Evolutionary conservation across 2,113 vertebrate genomes (phyloP).

Genomic region (Petromus typicus): DNA sequence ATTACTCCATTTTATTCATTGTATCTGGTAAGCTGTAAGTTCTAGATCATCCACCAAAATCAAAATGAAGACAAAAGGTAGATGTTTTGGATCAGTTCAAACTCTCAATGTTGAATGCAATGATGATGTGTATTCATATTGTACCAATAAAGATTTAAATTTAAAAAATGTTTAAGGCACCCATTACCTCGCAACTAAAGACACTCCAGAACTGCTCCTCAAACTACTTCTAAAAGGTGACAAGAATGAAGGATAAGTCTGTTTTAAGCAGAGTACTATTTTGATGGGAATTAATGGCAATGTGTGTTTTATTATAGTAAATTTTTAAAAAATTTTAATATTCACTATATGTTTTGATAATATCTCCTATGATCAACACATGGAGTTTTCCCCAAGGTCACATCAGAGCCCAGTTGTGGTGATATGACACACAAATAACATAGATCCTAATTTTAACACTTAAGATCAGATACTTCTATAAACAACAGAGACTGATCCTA

Average conservation of each 20-base stretch:
- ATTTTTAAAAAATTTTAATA: not conserved
- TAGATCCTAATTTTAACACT: not conserved
- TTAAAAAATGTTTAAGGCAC: too few species aligned
- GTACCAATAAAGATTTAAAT: too few species aligned
- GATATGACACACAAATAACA: not conserved
- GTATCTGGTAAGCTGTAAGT: not conserved
- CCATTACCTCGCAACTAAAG: not conserved
- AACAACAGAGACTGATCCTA: rapidly evolving
- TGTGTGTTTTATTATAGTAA: not conserved
- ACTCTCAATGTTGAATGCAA: too few species aligned
- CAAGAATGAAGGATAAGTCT: not conserved
- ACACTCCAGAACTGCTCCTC: not conserved
- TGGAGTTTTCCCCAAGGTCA: not conserved
- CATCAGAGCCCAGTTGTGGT: not conserved
- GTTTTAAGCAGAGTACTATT: not conserved
- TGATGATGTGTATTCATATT: too few species aligned
- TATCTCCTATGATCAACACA: not conserved
- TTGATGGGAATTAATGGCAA: not conserved
- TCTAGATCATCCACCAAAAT: not conserved
- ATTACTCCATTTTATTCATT: not conserved
- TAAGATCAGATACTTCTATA: not conserved
- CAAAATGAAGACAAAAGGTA: not conserved
- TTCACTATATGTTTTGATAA: not conserved
- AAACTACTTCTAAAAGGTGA: not conserved
- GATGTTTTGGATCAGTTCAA: not conserved